Percentiles rank a stretch among this genome's conserved stretches.
These are phyloP conservation scores for Phaethornis superciliosus DNA, from an alignment of 2,113 vertebrate genomes.

Conservation along the genomic window DNA sequence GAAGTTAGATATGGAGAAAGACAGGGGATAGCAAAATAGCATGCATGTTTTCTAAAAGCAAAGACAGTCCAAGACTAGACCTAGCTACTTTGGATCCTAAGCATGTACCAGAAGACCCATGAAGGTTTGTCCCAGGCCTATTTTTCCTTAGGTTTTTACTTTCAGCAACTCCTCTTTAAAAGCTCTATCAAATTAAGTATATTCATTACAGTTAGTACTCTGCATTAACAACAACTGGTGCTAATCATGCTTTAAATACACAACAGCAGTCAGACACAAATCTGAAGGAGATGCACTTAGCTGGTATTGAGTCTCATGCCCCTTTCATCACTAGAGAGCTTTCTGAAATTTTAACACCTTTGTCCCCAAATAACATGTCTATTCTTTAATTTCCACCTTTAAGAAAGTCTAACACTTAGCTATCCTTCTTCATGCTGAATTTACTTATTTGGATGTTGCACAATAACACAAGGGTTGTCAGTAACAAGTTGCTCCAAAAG, in stretches of 20 bases:
- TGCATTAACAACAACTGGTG: not conserved
- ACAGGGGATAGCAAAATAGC: not conserved
- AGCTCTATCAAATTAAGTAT: not conserved
- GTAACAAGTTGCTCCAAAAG: not conserved
- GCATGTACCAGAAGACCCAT: not conserved
- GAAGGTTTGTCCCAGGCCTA: not conserved
- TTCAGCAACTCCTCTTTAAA: not conserved
- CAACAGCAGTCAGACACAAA: not conserved
- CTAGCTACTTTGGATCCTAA: not conserved
- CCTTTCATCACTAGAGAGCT: not conserved
- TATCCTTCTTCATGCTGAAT: not conserved
- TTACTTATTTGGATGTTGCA: not conserved
- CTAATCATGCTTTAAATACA: not conserved
- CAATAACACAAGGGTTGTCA: not conserved
- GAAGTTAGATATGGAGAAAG: not conserved
- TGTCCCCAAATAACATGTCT: not conserved
- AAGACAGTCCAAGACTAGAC: not conserved
- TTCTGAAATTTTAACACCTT: not conserved
- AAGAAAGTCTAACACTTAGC: not conserved
- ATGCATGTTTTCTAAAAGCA: not conserved
- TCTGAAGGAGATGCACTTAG: not conserved
- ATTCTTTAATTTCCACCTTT: not conserved
- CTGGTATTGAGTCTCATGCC: not conserved
- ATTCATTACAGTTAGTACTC: not conserved
- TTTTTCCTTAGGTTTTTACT: not conserved